Base-by-base conservation (phyloP, 1,140 invertebrate genomes). In the Metaphire vulgaris region DNA sequence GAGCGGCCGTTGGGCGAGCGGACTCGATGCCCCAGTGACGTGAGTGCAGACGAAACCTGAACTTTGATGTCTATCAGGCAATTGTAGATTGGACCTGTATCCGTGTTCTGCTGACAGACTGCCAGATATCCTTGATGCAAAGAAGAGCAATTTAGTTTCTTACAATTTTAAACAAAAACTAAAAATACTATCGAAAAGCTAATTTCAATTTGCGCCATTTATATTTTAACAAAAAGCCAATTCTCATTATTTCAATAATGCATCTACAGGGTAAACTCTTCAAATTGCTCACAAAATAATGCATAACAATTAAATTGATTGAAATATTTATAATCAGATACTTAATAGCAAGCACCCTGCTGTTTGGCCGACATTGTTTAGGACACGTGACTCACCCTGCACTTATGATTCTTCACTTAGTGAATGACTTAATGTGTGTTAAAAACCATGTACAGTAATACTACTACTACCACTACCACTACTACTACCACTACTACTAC, bases 41-140 rank as follows among this genome's bases (percentile, higher is more conserved):
- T 21, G 74, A 76, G 28, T 78, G 89, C 88, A 1, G 88, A 86
- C 32, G 90, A 85, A 28, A 91, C 87, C 84, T 90, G 89, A 80
- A 91, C 89, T 73, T 91, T 89, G 76, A 89, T 89, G 80, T 91
- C 90, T 87, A 90, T 89, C 69, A 92, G 81, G 82, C 88, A 88
- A 66, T 87, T 87, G 80, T 90, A 90, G 64, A 91, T 88, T 74
- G 91, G 89, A 1, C 87, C 87, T 78, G 91, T 86, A 81, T 91
- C 90, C 75, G 88, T 84, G 76, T 90, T 89, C 0, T 88, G 84
- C 26, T 88, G 87, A 1, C 89, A 90, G 75, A 91, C 88, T 0
- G 90, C 89, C 78, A 90, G 89, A 82, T 90, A 87, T 77, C 90
- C 90, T 90, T 86, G 29, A 84, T 83, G 80, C 14, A 81, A 78